Base-by-base conservation (phyloP, 2,888 invertebrate species). In the Galeruca laticollis region DNA sequence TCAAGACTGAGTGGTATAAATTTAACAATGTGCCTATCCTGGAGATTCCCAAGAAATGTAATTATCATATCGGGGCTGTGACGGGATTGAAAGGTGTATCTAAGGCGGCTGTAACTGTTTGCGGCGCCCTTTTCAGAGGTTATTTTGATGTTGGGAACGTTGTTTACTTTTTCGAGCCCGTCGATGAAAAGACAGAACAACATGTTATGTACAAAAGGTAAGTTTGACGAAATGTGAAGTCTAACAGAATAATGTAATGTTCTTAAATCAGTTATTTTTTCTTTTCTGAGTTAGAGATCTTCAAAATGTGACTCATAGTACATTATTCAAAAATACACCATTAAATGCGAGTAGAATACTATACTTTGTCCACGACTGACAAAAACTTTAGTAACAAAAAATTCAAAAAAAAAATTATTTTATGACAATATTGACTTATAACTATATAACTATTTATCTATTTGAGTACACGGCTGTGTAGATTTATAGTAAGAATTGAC, bases 161-260 rank as follows among this genome's bases (percentile, higher is more conserved):
- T n/a, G 73, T 73, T 47, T 82, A 82, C 69, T 81, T 84, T 72
- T 54, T 84, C 13, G 79, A 83, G 70, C 82, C 82, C 10, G 56
- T 77, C 4, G 77, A 82, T 66, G 74, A 72, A 31, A 68, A 60
- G 3, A 72, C 68, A 2, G 77, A 77, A 21, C 74, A 76, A 18
- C 81, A 82, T 65, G 70, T 70, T 51, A 71, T 81, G 40, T 77
- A 77, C 70, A 76, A 63, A 66, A 77, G 76, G 79, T 79, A 40
- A 60, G 49, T 51, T 18, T 35, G 10, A 20, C 26, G 9, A 10
- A 18, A 18, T 10, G 21, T 20, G 13, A 10, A 13, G 11, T 43
- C 43, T 43, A 43, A 10, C 1, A 43, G 43, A 13, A 26, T 13
- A 43, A n/a, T 11, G 43, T n/a, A n/a, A n/a, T n/a, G n/a, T n/a